Base-by-base conservation (phyloP, 2,888 invertebrate genomes). In the Cremastinae sp. region DNA sequence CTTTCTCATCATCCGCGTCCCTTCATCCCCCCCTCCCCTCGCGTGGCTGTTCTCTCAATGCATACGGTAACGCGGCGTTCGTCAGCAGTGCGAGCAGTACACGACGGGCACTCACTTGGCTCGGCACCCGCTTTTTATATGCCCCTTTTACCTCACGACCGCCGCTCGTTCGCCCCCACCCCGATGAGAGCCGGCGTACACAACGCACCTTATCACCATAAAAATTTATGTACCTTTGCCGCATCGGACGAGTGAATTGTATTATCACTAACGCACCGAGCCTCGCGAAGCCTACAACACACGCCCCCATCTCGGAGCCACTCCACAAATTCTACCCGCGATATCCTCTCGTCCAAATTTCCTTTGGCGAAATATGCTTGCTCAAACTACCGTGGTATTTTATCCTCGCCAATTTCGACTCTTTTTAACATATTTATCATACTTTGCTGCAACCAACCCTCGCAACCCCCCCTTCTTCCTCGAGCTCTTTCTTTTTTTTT, bases 121-220 rank as follows among this genome's bases (percentile, higher is more conserved):
- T 18, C 38, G 41, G 22, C 7, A 12, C 10, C 41, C 41, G n/a
- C 54, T 66, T 22, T 64, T 41, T 58, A 56, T 65, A 45, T 66
- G 45, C 54, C 66, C 53, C 41, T 73, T 45, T 74, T 66, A 62
- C 53, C 59, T 59, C 71, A 49, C 18, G 41, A 51, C 54, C 47
- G 61, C 61, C n/a, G n/a, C n/a, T n/a, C n/a, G n/a, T n/a, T n/a
- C n/a, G n/a, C n/a, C n/a, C n/a, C n/a, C n/a, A n/a, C n/a, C n/a
- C n/a, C n/a, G n/a, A n/a, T n/a, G n/a, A n/a, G n/a, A n/a, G n/a
- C n/a, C n/a, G n/a, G 77, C 69, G 75, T 77, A 83, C 81, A 82
- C 80, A 73, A 80, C 79, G 83, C 84, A 84, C 85, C 86, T 88
- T 87, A 89, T 89, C 87, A 89, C 86, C 88, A 88, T 89, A 88